phyloP scores from a whole-genome alignment of 2,113 vertebrate species.

The Xenopus laevis region DNA sequence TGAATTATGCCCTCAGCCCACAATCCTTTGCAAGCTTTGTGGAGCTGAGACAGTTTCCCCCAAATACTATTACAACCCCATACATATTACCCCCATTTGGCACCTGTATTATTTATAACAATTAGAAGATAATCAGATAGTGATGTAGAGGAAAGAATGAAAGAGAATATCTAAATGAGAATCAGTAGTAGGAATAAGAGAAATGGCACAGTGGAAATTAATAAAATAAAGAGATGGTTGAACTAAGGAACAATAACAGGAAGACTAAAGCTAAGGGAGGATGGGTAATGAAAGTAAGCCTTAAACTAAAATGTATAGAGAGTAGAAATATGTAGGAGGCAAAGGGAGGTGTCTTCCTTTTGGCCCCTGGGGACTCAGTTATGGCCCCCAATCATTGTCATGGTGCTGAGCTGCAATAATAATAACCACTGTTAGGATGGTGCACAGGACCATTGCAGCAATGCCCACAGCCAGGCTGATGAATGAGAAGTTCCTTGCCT shows the following conservation, averaged over 20 bases:
- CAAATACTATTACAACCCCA: constrained; percentile 14
- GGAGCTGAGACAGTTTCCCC: constrained; percentile 21
- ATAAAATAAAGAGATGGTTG: not conserved
- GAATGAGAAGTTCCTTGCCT: constrained; percentile 93
- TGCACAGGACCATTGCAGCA: constrained; percentile 88
- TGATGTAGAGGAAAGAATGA: not conserved
- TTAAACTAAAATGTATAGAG: not conserved
- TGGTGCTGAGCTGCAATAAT: constrained; percentile 94
- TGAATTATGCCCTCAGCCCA: constrained; percentile 11
- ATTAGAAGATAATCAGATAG: not conserved
- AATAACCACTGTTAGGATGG: constrained; percentile 89
- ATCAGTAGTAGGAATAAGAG: not conserved
- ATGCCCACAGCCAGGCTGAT: constrained; percentile 91
- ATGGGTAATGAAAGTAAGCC: not conserved
- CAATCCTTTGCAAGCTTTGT: not conserved
- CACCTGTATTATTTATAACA: constrained; percentile 29
- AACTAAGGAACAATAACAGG: not conserved
- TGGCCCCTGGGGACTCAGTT: constrained; percentile 32
- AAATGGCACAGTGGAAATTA: not conserved
- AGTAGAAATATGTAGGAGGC: not conserved
- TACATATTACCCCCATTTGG: constrained; percentile 30
- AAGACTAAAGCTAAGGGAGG: not conserved
- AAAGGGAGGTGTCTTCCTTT: not conserved
- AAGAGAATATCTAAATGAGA: not conserved
- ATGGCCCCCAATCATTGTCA: constrained; percentile 89